A percentile compares a stretch with the other conserved stretches of the same genome.
phyloP scores from a whole-genome alignment of 2,113 vertebrate genomes.

The Acrocephalus kingi region DNA sequence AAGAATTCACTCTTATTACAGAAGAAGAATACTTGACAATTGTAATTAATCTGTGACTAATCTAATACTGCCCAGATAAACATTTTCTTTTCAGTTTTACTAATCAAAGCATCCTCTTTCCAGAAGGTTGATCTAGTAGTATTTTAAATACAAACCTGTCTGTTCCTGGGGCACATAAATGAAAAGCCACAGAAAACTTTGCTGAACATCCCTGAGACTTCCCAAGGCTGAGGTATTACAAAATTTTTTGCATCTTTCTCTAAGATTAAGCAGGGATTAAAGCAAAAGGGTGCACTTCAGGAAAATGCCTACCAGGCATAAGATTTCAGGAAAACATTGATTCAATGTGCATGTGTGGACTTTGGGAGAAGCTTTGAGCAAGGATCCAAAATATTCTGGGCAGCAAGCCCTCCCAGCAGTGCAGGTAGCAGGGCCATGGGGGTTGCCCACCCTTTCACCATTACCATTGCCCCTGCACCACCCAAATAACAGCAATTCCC shows the following conservation, averaged over 20 bases:
- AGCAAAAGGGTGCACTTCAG: background rate
- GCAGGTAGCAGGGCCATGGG: background rate
- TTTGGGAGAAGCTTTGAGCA: background rate
- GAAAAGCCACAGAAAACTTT: background rate
- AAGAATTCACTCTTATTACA: conserved; percentile 68
- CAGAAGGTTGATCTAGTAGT: background rate
- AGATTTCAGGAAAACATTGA: background rate
- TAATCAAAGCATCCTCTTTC: background rate
- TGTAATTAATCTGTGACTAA: conserved; percentile 68
- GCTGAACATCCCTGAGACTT: background rate
- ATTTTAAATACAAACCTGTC: background rate
- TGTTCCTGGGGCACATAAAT: background rate
- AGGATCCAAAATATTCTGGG: background rate
- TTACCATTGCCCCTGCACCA: fast-evolving
- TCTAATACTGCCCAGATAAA: conserved; percentile 34
- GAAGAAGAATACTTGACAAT: conserved; percentile 57
- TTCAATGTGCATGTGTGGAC: fast-evolving
- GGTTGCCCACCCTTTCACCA: fast-evolving
- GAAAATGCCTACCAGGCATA: background rate
- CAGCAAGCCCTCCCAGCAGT: fast-evolving
- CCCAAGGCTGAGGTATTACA: background rate
- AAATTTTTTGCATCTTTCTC: background rate
- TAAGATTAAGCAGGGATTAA: background rate
- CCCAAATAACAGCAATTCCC: background rate
- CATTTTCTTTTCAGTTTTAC: conserved; percentile 38